Conservation (phyloP, 2,113 vertebrate species). For the Anolis sagrei region DNA sequence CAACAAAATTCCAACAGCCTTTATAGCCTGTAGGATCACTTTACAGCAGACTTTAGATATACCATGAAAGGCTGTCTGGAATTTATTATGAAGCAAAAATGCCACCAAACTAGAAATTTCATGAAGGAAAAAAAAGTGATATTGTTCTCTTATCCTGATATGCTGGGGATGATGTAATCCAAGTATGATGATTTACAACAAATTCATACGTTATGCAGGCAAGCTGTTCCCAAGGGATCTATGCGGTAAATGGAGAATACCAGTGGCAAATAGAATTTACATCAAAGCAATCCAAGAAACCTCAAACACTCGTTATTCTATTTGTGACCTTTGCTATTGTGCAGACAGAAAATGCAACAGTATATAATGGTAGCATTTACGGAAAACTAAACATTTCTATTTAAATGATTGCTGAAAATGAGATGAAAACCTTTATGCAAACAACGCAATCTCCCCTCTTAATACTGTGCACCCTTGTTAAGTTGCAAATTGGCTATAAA, state of each 20-base stretch:
- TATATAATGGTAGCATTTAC: constrained; percentile 55
- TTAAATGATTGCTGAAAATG: constrained; percentile 60
- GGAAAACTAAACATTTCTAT: constrained; percentile 61
- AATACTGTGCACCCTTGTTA: constrained; percentile 44
- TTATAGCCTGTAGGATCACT: constrained; percentile 53
- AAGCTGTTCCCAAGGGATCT: constrained; percentile 61
- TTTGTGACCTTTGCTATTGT: constrained; percentile 69
- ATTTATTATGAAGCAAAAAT: constrained; percentile 77
- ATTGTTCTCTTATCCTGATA: constrained; percentile 69
- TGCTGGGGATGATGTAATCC: constrained; percentile 74
- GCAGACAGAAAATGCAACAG: constrained; percentile 63
- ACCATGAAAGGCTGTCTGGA: constrained; percentile 72
- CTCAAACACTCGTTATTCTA: constrained; percentile 67
- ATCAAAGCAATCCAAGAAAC: constrained; percentile 73
- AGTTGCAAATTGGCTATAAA: constrained; percentile 50
- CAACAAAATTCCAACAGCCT: constrained; percentile 58
- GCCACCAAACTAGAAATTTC: constrained; percentile 78
- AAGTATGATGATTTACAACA: constrained; percentile 73
- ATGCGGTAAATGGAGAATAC: constrained; percentile 70
- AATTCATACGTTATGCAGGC: constrained; percentile 69
- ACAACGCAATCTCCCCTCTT: constrained; percentile 45
- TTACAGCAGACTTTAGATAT: constrained; percentile 67
- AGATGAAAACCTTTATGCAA: constrained; percentile 59
- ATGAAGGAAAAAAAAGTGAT: constrained; percentile 52
- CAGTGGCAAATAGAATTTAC: constrained; percentile 66